These are phyloP conservation scores for Euplagia quadripunctaria DNA, from an alignment of 2,888 invertebrate species.

Conservation along the genomic window DNA sequence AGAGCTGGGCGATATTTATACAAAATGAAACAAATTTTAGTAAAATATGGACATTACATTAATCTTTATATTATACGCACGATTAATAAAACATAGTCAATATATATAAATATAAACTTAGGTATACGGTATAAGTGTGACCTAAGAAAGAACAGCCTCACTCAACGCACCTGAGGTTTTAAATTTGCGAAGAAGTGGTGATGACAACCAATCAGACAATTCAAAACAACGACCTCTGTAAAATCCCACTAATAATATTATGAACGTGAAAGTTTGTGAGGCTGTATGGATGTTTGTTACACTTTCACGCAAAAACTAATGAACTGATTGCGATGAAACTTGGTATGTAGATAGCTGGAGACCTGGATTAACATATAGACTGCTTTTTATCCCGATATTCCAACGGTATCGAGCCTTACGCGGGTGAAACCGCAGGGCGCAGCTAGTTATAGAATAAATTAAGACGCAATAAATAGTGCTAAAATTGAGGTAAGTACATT, in stretches of 20 bases:
- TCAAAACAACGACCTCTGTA: not conserved
- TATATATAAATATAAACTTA: not conserved
- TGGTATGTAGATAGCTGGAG: no score
- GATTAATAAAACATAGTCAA: not conserved
- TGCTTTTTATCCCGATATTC: no score
- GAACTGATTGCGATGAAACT: no score
- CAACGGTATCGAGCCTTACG: no score
- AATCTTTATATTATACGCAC: slow-evolving; percentile 8
- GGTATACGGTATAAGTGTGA: not conserved
- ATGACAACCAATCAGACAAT: not conserved
- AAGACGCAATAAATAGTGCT: not conserved
- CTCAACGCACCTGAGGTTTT: not conserved
- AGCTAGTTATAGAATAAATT: not conserved
- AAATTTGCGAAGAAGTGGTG: not conserved
- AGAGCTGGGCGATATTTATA: slow-evolving; percentile 2
- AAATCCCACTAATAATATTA: not conserved
- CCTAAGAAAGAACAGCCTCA: not conserved
- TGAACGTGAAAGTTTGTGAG: no score
- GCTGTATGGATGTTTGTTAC: no score
- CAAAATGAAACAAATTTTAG: slow-evolving; percentile 4
- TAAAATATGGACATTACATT: slow-evolving; percentile 10
- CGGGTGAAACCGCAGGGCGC: no score
- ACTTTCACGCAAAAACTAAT: no score
- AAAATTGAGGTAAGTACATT: not conserved
- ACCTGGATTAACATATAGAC: no score